Percentiles rank a stretch among this genome's conserved stretches.
phyloP scores from a whole-genome alignment of 2,797 vertebrate species.

The Lepidocolaptes lacrymiger region DNA sequence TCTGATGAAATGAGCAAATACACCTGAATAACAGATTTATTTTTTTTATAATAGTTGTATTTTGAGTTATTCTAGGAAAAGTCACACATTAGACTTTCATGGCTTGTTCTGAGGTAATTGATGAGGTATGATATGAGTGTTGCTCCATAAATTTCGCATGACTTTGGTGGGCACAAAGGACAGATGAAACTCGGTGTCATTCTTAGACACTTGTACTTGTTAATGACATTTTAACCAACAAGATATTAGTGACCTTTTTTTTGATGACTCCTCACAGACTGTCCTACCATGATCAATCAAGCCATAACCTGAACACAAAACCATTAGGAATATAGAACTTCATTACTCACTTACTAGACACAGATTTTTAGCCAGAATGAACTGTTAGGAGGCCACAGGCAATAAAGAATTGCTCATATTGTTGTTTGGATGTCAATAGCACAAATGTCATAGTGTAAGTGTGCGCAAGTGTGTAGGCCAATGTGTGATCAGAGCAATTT shows the following conservation, averaged over 20 bases:
- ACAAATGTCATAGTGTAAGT: background rate
- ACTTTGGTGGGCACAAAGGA: background rate
- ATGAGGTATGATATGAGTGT: background rate
- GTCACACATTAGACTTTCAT: background rate
- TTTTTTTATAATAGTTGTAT: background rate
- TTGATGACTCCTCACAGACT: background rate
- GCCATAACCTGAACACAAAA: background rate
- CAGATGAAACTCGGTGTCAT: background rate
- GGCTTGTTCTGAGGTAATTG: background rate
- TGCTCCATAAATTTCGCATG: background rate
- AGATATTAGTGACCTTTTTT: background rate
- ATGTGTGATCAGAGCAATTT: accelerated
- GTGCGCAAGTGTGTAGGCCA: background rate
- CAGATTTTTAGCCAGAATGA: background rate
- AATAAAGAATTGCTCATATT: background rate
- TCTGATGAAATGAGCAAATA: background rate
- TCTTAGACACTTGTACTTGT: background rate
- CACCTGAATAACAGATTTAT: background rate
- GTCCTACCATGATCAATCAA: background rate
- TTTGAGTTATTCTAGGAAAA: background rate
- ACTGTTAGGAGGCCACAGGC: background rate
- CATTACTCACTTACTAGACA: background rate
- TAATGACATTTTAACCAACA: background rate
- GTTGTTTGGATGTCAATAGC: background rate
- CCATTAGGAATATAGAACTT: background rate